Evolutionary conservation across 2,888 invertebrate genomes (phyloP).

Genomic region (Oscheius sp.): DNA sequence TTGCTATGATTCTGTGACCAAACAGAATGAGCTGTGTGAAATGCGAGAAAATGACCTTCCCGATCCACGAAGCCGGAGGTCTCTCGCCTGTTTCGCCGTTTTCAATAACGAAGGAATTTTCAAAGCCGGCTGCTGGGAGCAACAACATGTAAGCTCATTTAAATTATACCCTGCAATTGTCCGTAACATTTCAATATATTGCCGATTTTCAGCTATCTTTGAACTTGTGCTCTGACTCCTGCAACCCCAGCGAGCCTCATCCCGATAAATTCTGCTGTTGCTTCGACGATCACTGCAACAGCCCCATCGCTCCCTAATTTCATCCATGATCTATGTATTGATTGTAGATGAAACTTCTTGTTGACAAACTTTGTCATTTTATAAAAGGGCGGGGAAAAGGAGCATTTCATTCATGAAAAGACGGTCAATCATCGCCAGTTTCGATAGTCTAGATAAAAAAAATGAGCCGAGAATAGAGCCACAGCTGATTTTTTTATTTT

Average conservation of each 20-base stretch:
- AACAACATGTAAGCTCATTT: constrained; percentile 17
- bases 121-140: constrained; percentile 23
- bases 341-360: no score
- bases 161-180: background rate
- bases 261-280: constrained; percentile 21
- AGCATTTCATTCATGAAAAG: background rate
- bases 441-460: background rate
- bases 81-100: constrained; percentile 7
- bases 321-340: background rate
- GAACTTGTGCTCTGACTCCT: background rate
- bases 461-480: background rate
- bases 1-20: background rate
- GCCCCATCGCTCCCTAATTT: background rate
- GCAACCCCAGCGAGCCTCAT: background rate
- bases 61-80: background rate
- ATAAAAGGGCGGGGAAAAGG: no score
- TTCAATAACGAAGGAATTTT: background rate
- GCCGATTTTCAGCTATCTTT: constrained; percentile 7
- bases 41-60: background rate
- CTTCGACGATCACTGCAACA: constrained; percentile 9
- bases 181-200: no score
- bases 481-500: constrained; percentile 7
- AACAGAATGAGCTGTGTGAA: background rate
- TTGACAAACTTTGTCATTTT: no score
- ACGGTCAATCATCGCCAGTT: no score